phyloP scores from a whole-genome alignment of 1,140 invertebrate species.

The Bombus breviceps region DNA sequence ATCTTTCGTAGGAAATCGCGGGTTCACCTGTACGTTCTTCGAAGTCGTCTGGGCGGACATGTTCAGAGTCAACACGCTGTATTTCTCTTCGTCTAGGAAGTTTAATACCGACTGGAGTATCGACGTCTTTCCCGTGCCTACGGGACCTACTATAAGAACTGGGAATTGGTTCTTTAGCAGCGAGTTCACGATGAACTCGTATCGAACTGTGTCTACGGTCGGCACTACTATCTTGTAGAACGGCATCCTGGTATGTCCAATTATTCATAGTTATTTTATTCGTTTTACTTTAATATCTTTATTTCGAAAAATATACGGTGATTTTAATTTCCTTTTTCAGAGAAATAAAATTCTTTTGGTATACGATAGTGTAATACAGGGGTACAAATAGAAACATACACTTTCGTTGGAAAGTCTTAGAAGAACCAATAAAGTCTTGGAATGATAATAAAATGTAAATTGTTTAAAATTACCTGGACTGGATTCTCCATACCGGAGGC shows the following conservation, averaged over 20 bases:
- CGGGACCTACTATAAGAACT: slow-evolving; percentile 89
- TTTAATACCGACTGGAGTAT: slow-evolving; percentile 87
- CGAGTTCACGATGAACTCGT: slow-evolving; percentile 87
- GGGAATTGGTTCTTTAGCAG: slow-evolving; percentile 86
- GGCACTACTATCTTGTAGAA: slow-evolving; percentile 93
- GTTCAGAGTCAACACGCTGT: slow-evolving; percentile 89
- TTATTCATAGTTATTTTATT: not conserved
- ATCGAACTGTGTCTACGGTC: slow-evolving; percentile 91
- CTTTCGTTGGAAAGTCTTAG: not conserved
- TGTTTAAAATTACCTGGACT: slow-evolving; percentile 82
- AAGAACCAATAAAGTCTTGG: not conserved
- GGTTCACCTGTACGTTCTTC: slow-evolving; percentile 85
- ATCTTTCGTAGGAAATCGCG: not conserved
- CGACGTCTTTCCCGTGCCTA: slow-evolving; percentile 92
- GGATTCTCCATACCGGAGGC: slow-evolving; percentile 87
- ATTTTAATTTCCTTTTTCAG: not conserved
- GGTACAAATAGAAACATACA: not conserved
- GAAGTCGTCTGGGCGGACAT: slow-evolving; percentile 94
- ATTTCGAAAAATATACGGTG: not conserved
- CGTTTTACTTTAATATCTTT: not conserved
- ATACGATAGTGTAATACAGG: not conserved
- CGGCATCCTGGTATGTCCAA: slow-evolving; percentile 82
- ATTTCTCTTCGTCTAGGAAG: slow-evolving; percentile 85
- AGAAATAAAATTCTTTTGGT: not conserved
- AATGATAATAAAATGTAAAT: not conserved